Base-by-base conservation (phyloP, 2,888 invertebrate genomes). In the Drosophila mulleri region DNA sequence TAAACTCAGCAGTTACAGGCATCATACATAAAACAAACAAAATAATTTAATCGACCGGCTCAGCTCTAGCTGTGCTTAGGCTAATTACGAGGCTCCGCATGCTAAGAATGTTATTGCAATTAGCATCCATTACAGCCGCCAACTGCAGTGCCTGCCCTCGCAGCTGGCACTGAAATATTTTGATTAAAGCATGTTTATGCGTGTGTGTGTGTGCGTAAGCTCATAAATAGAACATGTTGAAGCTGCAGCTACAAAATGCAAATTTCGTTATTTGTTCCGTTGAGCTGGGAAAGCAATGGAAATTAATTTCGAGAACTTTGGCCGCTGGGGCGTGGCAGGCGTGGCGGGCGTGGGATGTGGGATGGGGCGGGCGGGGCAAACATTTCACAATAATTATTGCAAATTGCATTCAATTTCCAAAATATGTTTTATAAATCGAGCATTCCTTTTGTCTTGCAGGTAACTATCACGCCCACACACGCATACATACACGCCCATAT, bases 361-460 rank as follows among this genome's bases (percentile, higher is more conserved):
- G 5, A 0, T 3, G 26, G 26, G 26, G 26, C 5, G 26, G 5
- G 7, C 5, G 26, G 26, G 5, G 26, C 8, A 4, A n/a, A 3
- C 20, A 26, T 20, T 35, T 47, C 12, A 1, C 32, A 23, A 47
- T 54, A 18, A 39, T 35, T 54, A 45, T 45, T 44, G 23, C 14
- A 23, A 41, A 57, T 50, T 54, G 37, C 45, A 65, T 45, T 72
- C 57, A 16, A 53, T 59, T 65, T 54, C 9, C 32, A n/a, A 53
- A 52, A 42, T 66, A 72, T 63, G 54, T 57, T 45, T 16, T 16
- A 47, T 71, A 37, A 47, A 63, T 52, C 48, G n/a, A 48, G 39
- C n/a, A 53, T 65, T 61, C 18, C 39, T 12, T 56, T 66, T 80
- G 50, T 44, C 53, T 83, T 80, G 35, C 80, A 83, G 84, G 80